Percentiles rank a stretch among this genome's conserved stretches.
These are phyloP conservation scores for Melieria crassipennis DNA, from an alignment of 2,888 invertebrate species.

Conservation along the genomic window DNA sequence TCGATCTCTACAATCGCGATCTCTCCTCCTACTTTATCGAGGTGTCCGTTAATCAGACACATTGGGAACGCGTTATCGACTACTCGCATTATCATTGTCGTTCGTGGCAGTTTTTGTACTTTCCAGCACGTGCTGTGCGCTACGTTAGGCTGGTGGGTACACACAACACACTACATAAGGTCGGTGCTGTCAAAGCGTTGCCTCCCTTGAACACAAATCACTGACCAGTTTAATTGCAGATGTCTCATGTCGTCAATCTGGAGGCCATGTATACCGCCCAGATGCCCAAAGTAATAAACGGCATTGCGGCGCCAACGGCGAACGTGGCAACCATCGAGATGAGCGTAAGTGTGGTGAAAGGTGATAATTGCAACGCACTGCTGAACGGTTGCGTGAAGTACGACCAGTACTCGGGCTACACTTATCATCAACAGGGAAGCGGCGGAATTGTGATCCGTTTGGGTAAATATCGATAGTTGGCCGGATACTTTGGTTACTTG, in stretches of 20 bases:
- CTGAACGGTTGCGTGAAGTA: constrained; percentile 95
- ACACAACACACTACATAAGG: constrained; percentile 94
- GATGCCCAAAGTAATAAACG: constrained; percentile 78
- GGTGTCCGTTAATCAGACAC: no score
- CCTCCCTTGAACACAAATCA: neutral
- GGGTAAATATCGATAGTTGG: constrained; percentile 64
- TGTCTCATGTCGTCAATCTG: constrained; percentile 92
- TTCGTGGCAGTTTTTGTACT: no score
- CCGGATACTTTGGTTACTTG: no score
- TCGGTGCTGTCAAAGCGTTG: constrained; percentile 50
- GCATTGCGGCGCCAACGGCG: constrained; percentile 81
- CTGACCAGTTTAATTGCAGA: constrained; percentile 53
- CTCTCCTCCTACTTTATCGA: no score
- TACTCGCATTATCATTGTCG: no score
- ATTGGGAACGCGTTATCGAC: no score
- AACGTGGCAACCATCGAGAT: constrained; percentile 93
- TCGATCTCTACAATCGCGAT: no score
- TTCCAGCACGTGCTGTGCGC: constrained; percentile 87
- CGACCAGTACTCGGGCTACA: constrained; percentile 99
- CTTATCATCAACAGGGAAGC: constrained; percentile 94
- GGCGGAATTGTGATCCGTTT: constrained; percentile 95
- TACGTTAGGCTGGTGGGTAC: constrained; percentile 82
- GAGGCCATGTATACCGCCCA: constrained; percentile 88
- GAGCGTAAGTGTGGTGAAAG: constrained; percentile 95
- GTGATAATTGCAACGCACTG: constrained; percentile 93